A percentile compares a stretch with the other conserved stretches of the same genome.
phyloP scores from a whole-genome alignment of 2,888 invertebrate genomes.

The Tipula lateralis region DNA sequence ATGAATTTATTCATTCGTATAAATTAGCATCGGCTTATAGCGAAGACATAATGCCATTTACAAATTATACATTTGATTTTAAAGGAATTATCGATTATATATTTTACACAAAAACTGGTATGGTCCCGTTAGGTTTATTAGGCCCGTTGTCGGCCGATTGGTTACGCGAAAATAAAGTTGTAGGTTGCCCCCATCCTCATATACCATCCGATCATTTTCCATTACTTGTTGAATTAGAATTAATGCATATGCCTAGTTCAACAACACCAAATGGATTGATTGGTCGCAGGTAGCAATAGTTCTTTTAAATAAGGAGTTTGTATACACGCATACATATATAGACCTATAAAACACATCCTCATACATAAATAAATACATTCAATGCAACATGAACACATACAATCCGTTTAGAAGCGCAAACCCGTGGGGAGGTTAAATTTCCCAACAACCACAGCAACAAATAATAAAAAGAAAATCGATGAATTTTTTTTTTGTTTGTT shows the following conservation, averaged over 20 bases:
- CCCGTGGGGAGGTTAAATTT: not conserved
- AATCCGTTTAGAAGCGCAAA: not conserved
- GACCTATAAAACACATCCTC: not conserved
- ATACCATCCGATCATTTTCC: constrained; percentile 96
- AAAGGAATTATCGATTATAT: constrained; percentile 99
- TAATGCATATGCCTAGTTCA: constrained; percentile 71
- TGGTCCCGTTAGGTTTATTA: constrained; percentile 90
- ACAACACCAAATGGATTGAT: constrained; percentile 73
- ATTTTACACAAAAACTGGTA: constrained; percentile 93
- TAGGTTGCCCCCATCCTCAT: constrained; percentile 96
- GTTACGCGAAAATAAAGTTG: constrained; percentile 92
- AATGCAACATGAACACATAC: constrained; percentile 19
- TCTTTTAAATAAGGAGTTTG: not conserved
- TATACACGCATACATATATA: not conserved
- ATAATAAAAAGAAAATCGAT: not conserved
- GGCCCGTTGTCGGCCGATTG: constrained; percentile 92
- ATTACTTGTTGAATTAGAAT: constrained; percentile 82
- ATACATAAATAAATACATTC: not conserved
- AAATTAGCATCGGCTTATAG: constrained; percentile 92
- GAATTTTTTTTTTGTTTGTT: not conserved
- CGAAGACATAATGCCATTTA: constrained; percentile 94
- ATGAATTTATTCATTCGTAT: constrained; percentile 93
- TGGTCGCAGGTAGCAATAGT: constrained; percentile 74
- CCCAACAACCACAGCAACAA: not conserved
- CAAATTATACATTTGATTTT: constrained; percentile 99